Percentiles rank a stretch among this genome's conserved stretches.
Evolutionary conservation across 2,797 vertebrate species (phyloP).

Genomic region (Geotria australis): DNA sequence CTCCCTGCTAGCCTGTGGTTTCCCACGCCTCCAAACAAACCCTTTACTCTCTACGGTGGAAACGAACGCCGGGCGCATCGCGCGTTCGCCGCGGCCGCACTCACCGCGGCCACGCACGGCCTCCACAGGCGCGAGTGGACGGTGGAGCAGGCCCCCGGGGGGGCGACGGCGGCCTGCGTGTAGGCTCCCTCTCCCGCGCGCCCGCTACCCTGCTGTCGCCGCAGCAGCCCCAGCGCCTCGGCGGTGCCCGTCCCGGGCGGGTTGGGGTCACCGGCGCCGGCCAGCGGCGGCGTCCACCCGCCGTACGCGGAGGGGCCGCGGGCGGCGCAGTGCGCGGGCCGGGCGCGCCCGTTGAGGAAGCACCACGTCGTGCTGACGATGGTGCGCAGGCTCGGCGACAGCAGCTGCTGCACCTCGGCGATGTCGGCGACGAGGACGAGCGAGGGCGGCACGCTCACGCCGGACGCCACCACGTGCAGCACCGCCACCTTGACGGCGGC

Average conservation of each 20-base stretch:
- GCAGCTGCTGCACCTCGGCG: constrained; percentile 42
- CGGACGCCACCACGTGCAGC: constrained; percentile 16
- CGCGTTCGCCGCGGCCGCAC: not conserved
- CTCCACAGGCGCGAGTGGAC: constrained; percentile 82
- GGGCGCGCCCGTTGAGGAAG: constrained; percentile 32
- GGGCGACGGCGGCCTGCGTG: constrained; percentile 43
- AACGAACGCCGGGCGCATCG: no score
- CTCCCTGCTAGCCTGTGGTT: no score
- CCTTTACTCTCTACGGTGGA: no score
- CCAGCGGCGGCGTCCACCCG: constrained; percentile 19
- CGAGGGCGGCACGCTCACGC: constrained; percentile 10
- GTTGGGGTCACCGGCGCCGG: constrained; percentile 62
- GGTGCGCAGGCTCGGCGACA: constrained; percentile 71
- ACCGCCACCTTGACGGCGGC: constrained; percentile 37
- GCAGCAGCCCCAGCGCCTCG: constrained; percentile 52
- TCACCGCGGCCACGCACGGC: constrained; percentile 62
- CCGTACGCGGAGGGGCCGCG: constrained; percentile 55
- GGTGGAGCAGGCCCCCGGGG: constrained; percentile 53
- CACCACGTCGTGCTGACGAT: constrained; percentile 84
- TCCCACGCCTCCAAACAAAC: no score
- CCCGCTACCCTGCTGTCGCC: constrained; percentile 47
- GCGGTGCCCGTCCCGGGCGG: constrained; percentile 73
- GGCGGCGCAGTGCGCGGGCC: constrained; percentile 24
- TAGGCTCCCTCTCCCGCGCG: constrained; percentile 34
- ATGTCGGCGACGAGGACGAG: constrained; percentile 29